Conservation (phyloP, 2,888 invertebrate genomes). For the Eudasyphora cyanicolor region DNA sequence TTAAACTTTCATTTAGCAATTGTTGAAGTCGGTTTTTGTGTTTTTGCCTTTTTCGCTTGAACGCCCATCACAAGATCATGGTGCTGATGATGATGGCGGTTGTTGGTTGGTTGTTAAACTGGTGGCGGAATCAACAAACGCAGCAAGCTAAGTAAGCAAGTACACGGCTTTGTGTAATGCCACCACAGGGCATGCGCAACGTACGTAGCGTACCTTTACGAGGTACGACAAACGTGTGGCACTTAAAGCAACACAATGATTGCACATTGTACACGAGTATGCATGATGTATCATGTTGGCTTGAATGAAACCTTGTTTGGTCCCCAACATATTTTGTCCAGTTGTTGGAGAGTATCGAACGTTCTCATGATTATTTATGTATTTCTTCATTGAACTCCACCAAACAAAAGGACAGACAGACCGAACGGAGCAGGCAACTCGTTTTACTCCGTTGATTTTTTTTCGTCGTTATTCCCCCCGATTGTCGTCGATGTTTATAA, state of each 20-base stretch:
- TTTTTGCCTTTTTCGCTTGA: background rate
- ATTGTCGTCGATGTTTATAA: background rate
- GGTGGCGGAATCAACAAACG: background rate
- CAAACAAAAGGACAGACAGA: background rate
- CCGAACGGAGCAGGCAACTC: background rate
- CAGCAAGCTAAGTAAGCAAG: background rate
- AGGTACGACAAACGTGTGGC: background rate
- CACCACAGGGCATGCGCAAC: background rate
- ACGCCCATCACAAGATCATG: background rate
- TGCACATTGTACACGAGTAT: background rate
- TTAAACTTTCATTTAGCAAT: constrained; percentile 18
- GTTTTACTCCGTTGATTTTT: background rate
- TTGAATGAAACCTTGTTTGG: constrained; percentile 1
- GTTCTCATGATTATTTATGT: constrained; percentile 23
- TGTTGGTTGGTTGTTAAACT: background rate
- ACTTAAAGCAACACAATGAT: background rate
- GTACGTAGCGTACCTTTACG: background rate
- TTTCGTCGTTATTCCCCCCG: background rate
- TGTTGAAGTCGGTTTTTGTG: background rate
- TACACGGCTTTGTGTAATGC: background rate
- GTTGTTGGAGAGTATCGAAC: background rate
- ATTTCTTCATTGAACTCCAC: constrained; percentile 14
- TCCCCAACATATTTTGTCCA: background rate
- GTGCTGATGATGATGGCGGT: background rate
- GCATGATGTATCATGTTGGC: background rate